Conservation (phyloP, 2,888 invertebrate species). For the Leptopterna dolabrata region DNA sequence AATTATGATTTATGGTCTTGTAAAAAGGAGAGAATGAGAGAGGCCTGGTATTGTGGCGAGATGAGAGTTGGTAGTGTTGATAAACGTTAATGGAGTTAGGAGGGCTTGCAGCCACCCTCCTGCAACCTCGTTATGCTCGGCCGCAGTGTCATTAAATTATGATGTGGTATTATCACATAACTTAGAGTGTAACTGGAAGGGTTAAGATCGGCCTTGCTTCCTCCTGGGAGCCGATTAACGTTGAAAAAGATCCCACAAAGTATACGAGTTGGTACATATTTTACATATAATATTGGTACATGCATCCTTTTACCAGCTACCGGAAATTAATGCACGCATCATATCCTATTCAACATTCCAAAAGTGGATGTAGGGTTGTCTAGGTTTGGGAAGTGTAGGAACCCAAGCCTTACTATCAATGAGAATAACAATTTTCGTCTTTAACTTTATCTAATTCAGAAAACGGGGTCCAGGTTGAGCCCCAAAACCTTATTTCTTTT, state of each 20-base stretch:
- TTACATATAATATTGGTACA: not conserved
- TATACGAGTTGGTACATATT: no score
- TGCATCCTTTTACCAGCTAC: not conserved
- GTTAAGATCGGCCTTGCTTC: not conserved
- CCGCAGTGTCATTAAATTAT: slow-evolving; percentile 4
- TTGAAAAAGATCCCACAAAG: no score
- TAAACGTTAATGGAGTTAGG: slow-evolving; percentile 11
- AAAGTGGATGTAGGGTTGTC: no score
- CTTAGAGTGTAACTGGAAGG: not conserved
- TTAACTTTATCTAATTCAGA: no score
- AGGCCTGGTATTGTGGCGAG: not conserved
- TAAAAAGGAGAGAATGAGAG: not conserved
- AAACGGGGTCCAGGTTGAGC: no score
- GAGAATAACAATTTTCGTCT: no score
- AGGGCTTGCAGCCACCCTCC: not conserved
- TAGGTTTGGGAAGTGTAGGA: no score
- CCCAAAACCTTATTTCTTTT: no score
- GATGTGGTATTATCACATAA: not conserved
- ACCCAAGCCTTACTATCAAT: no score
- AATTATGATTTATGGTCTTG: not conserved
- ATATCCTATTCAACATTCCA: no score
- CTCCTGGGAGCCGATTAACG: not conserved
- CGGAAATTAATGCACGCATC: no score
- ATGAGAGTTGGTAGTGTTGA: slow-evolving; percentile 6
- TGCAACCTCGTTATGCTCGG: not conserved